These are phyloP conservation scores for Nerophis lumbriciformis DNA, from an alignment of 2,113 vertebrate genomes.

Conservation along the genomic window DNA sequence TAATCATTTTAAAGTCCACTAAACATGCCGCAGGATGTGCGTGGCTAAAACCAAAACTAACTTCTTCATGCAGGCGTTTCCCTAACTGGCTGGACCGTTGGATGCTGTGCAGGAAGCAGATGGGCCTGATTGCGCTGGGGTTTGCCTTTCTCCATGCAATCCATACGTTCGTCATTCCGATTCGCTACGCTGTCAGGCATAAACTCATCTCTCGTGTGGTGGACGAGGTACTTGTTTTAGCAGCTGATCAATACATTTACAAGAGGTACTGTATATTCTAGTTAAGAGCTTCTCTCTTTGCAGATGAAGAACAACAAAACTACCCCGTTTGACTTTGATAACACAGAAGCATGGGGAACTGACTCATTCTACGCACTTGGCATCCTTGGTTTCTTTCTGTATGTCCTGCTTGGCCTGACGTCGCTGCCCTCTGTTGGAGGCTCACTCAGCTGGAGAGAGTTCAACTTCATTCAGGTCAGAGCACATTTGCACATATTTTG, in stretches of 20 bases:
- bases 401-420: conserved; percentile 84
- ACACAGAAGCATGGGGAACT: conserved; percentile 67
- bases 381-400: conserved; percentile 86
- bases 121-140: conserved; percentile 82
- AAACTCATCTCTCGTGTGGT: conserved; percentile 45
- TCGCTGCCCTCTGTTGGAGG: conserved; percentile 92
- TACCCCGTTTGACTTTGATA: conserved; percentile 58
- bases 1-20: conserved; percentile 11
- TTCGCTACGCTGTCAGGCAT: conserved; percentile 48
- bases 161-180: conserved; percentile 77
- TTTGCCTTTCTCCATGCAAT: conserved; percentile 83
- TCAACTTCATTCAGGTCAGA: conserved; percentile 62
- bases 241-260: neutral
- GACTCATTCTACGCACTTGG: conserved; percentile 80
- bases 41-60: neutral
- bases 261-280: neutral
- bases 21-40: neutral
- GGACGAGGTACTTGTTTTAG: conserved; percentile 35
- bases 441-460: conserved; percentile 89
- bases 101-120: conserved; percentile 93
- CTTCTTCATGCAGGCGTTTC: conserved; percentile 66
- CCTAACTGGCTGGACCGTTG: conserved; percentile 88
- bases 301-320: conserved; percentile 76
- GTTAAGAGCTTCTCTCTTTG: neutral
- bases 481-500: conserved; percentile 16